Evolutionary conservation across 2,797 vertebrate species (phyloP).

Genomic region (Synanceia verrucosa): DNA sequence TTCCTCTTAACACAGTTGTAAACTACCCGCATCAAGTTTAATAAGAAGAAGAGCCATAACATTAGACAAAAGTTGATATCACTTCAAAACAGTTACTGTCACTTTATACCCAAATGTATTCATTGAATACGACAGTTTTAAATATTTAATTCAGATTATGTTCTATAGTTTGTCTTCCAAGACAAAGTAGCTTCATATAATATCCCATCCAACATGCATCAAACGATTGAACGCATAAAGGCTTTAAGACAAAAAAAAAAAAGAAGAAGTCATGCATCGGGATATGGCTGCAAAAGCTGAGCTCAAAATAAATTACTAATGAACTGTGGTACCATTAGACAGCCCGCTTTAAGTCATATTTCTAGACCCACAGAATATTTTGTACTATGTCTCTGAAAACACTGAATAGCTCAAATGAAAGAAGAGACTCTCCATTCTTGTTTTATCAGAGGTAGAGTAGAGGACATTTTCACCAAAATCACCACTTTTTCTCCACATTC

Average conservation of each 20-base stretch:
- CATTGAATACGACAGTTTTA: background rate
- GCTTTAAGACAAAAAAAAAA: conserved; percentile 34
- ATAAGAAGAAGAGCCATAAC: background rate
- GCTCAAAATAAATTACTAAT: conserved; percentile 59
- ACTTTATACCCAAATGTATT: background rate
- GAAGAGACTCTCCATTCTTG: no score
- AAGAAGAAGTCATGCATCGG: conserved; percentile 25
- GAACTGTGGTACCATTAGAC: conserved; percentile 67
- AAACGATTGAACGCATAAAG: no score
- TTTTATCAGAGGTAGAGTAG: no score
- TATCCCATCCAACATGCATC: background rate
- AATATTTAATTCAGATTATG: background rate
- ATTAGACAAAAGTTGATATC: background rate
- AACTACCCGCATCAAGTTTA: conserved; percentile 18
- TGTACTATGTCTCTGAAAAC: no score
- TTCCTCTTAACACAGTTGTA: conserved; percentile 20
- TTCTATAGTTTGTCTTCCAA: background rate
- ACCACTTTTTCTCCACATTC: no score
- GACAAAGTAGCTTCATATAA: background rate
- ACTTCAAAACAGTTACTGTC: background rate
- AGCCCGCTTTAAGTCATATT: no score
- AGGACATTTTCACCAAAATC: conserved; percentile 36
- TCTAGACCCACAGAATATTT: no score
- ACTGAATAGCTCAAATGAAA: no score
- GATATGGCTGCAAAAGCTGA: conserved; percentile 41